Conservation (phyloP, 2,113 vertebrate species). For the Ascaphus truei region DNA sequence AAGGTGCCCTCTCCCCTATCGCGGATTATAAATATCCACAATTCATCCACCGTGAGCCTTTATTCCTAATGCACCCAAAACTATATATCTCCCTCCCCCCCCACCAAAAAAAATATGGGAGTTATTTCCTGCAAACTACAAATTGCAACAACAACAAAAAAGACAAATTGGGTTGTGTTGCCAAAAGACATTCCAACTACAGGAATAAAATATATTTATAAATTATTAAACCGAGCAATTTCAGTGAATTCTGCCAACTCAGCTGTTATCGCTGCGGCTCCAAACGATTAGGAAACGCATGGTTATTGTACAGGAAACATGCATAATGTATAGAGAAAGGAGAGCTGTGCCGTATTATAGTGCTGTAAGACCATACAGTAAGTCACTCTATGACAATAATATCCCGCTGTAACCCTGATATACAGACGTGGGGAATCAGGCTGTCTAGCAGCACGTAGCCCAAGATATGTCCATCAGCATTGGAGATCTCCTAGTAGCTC, state of each 20-base stretch:
- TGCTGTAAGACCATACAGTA: not conserved
- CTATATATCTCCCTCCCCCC: too few relatives aligned
- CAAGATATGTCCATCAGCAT: not conserved
- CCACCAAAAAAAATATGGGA: too few relatives aligned
- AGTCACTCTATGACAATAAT: too few relatives aligned
- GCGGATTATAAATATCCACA: too few relatives aligned
- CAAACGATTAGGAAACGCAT: not conserved
- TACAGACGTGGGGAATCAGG: not conserved
- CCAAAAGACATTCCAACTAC: not conserved
- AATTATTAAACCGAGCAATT: constrained; percentile 9
- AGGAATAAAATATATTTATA: not conserved
- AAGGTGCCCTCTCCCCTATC: too few relatives aligned
- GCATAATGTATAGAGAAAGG: not conserved
- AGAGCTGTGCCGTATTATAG: not conserved
- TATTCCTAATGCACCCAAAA: too few relatives aligned
- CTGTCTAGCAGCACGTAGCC: not conserved
- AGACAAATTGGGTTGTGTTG: not conserved
- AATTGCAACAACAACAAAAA: not conserved
- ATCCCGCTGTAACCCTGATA: not conserved
- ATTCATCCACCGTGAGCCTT: too few relatives aligned
- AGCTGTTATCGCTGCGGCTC: not conserved
- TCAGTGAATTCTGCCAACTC: not conserved
- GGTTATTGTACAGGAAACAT: not conserved
- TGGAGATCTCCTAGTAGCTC: too few relatives aligned
- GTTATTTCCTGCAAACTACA: not conserved